These are phyloP conservation scores for Sander lucioperca DNA, from an alignment of 2,113 vertebrate species.

Conservation along the genomic window DNA sequence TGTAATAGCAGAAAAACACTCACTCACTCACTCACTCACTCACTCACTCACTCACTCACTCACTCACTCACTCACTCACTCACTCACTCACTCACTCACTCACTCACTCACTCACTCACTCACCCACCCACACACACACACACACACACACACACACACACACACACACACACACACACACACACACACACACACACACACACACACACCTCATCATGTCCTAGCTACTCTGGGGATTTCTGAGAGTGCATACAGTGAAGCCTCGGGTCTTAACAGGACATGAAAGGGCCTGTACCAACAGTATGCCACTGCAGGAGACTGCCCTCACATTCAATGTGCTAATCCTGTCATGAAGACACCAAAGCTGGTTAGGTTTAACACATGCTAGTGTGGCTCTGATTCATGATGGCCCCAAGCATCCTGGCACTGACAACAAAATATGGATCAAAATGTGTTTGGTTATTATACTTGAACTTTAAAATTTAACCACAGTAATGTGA, in stretches of 20 bases:
- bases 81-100: neutral
- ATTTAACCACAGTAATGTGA: slow-evolving; percentile 20
- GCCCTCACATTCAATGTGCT: slow-evolving; percentile 75
- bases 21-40: neutral
- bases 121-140: no score
- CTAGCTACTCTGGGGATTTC: slow-evolving; percentile 55
- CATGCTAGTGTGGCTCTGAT: slow-evolving; percentile 61
- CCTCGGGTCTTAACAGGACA: slow-evolving; percentile 68
- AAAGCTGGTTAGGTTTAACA: slow-evolving; percentile 73
- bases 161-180: neutral
- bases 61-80: neutral
- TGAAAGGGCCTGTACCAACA: slow-evolving; percentile 71
- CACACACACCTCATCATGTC: slow-evolving; percentile 34
- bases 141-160: neutral
- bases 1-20: neutral
- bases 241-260: slow-evolving; percentile 39
- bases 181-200: slow-evolving; percentile 1
- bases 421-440: slow-evolving; percentile 45
- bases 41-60: neutral
- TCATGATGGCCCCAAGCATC: slow-evolving; percentile 48
- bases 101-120: neutral
- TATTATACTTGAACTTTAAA: slow-evolving; percentile 35
- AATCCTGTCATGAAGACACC: slow-evolving; percentile 73
- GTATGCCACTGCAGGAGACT: slow-evolving; percentile 70
- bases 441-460: slow-evolving; percentile 36